Evolutionary conservation across 2,113 vertebrate species (phyloP).

Genomic region (Malurus alboscapulatus): DNA sequence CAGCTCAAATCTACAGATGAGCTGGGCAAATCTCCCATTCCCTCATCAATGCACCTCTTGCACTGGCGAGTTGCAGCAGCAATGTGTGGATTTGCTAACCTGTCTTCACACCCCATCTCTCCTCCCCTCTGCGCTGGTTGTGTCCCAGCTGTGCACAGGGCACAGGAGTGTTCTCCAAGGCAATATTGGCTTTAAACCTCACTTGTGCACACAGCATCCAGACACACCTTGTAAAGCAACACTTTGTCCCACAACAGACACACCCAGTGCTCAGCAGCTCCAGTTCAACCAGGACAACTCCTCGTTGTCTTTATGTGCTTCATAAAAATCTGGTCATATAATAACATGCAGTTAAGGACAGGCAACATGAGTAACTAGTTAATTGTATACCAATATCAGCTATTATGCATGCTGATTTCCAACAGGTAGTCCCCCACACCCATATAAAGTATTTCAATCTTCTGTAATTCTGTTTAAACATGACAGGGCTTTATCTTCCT

Average conservation of each 20-base stretch:
- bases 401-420: neutral
- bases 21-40: neutral
- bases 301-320: neutral
- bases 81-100: neutral
- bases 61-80: rapidly evolving
- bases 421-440: neutral
- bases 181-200: neutral
- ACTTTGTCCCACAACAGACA: neutral
- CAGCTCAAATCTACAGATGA: neutral
- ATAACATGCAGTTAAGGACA: neutral
- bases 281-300: neutral
- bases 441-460: neutral
- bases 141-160: neutral
- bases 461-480: neutral
- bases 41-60: neutral
- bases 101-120: neutral
- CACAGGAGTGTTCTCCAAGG: neutral
- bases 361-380: neutral
- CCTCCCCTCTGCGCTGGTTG: neutral
- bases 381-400: neutral
- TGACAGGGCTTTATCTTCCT: neutral
- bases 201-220: neutral
- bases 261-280: neutral
- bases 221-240: neutral
- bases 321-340: neutral